Conservation (phyloP, 1,140 invertebrate genomes). For the Streblospio benedicti region DNA sequence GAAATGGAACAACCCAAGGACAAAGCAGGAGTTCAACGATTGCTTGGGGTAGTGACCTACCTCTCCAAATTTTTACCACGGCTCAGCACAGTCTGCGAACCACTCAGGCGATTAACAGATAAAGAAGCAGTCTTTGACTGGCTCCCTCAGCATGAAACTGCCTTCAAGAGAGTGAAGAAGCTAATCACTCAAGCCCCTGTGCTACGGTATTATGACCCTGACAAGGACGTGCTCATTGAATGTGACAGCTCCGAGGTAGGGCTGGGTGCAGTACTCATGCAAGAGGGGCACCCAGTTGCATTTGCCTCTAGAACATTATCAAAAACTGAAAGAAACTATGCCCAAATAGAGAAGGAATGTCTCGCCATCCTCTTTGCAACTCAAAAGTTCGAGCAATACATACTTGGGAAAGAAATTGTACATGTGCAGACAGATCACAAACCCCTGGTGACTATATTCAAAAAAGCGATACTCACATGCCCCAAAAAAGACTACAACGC, state of each 20-base stretch:
- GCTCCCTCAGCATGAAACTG: neutral
- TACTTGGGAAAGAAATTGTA: conserved; percentile 31
- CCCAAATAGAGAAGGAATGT: conserved; percentile 49
- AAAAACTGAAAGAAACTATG: conserved; percentile 44
- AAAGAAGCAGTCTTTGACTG: neutral
- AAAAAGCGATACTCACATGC: conserved; percentile 42
- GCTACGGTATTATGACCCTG: neutral
- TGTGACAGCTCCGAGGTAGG: conserved; percentile 24
- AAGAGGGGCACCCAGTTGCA: conserved; percentile 44
- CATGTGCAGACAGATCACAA: conserved; percentile 36
- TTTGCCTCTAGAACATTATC: conserved; percentile 46
- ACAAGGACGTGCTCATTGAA: neutral
- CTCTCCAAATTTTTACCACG: neutral
- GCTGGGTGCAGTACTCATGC: conserved; percentile 43
- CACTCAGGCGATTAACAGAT: neutral
- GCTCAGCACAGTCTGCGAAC: neutral
- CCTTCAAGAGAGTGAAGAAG: neutral
- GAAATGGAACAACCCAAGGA: neutral
- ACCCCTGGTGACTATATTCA: conserved; percentile 40
- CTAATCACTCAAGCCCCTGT: neutral
- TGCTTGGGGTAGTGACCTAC: neutral
- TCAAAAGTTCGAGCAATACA: conserved; percentile 41
- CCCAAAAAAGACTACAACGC: too few species aligned
- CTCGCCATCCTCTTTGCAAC: conserved; percentile 48
- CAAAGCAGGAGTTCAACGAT: neutral